Conservation (phyloP, 2,113 vertebrate species). For the Eulemur rufifrons region DNA sequence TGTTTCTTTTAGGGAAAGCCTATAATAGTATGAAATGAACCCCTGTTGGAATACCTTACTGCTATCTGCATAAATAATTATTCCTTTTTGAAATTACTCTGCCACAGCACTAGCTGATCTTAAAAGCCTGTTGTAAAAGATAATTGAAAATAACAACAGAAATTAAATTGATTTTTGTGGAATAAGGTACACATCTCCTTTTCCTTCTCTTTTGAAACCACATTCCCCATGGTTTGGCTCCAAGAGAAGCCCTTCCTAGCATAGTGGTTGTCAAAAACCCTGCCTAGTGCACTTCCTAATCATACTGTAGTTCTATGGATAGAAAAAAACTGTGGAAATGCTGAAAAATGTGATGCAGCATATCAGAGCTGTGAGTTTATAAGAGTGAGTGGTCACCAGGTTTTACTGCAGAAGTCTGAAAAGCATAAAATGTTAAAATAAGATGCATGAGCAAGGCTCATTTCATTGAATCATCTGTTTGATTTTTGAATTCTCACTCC, state of each 20-base stretch:
- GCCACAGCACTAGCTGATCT: constrained; percentile 73
- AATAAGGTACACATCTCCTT: constrained; percentile 66
- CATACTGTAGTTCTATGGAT: background rate
- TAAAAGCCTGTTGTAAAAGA: constrained; percentile 76
- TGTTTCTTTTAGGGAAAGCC: constrained; percentile 83
- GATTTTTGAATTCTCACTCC: background rate
- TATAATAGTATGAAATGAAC: constrained; percentile 82
- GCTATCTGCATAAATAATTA: constrained; percentile 82
- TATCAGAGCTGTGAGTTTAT: background rate
- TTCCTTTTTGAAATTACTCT: constrained; percentile 76
- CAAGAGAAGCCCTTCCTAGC: background rate
- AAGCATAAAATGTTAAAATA: background rate
- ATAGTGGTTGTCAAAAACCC: background rate
- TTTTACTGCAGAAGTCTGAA: background rate
- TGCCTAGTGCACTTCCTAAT: background rate
- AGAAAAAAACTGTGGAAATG: background rate
- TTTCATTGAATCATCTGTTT: background rate
- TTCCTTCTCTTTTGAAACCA: constrained; percentile 73
- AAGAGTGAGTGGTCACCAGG: background rate
- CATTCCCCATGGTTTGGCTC: constrained; percentile 54
- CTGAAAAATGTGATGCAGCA: background rate
- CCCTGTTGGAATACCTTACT: constrained; percentile 80
- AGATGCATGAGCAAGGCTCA: background rate
- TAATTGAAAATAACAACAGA: constrained; percentile 79
- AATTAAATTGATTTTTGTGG: constrained; percentile 74